These are phyloP conservation scores for Antitype chi DNA, from an alignment of 2,888 invertebrate species.

Conservation along the genomic window DNA sequence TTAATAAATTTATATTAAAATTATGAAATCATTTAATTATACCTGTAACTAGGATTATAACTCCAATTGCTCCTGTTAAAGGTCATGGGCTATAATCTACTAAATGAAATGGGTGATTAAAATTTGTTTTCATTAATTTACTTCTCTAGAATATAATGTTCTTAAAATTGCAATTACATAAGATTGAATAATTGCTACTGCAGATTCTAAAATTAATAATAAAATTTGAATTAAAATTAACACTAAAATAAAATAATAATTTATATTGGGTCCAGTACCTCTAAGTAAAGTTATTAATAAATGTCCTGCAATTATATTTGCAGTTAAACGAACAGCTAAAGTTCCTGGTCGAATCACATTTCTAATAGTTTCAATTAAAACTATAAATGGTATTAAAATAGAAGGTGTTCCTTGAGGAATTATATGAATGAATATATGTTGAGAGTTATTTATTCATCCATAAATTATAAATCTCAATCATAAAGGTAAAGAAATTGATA, in stretches of 20 bases:
- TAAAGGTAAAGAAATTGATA: conserved; percentile 91
- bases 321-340: conserved; percentile 92
- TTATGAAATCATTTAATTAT: conserved; percentile 92
- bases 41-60: conserved; percentile 90
- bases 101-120: conserved; percentile 92
- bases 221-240: conserved; percentile 87
- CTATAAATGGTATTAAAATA: conserved; percentile 93
- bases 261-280: conserved; percentile 74
- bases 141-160: conserved; percentile 93
- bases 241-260: conserved; percentile 75
- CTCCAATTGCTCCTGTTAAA: conserved; percentile 90
- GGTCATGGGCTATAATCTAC: conserved; percentile 93
- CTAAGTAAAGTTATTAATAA: conserved; percentile 92
- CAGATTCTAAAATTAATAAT: conserved; percentile 90
- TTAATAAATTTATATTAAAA: conserved; percentile 88
- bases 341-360: conserved; percentile 93
- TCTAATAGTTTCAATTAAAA: conserved; percentile 94
- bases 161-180: conserved; percentile 92
- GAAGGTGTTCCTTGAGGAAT: conserved; percentile 92
- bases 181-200: conserved; percentile 92
- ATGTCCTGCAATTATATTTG: conserved; percentile 95
- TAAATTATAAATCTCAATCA: conserved; percentile 91
- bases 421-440: conserved; percentile 92
- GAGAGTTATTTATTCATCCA: conserved; percentile 69
- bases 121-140: conserved; percentile 89